Evolutionary conservation across 2,888 invertebrate species (phyloP).

Genomic region (Parnassius orleans): DNA sequence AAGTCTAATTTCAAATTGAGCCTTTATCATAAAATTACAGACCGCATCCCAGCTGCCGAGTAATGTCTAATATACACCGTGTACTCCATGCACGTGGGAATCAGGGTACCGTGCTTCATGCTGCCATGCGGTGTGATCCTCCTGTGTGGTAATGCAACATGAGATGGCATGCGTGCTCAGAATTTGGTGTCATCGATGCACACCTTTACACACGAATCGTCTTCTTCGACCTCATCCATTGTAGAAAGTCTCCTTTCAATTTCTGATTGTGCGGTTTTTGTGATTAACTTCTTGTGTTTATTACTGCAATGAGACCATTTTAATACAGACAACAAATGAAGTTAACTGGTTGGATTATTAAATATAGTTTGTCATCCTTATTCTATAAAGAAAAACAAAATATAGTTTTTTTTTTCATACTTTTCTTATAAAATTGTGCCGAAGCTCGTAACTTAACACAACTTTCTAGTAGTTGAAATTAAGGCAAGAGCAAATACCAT

Average conservation of each 20-base stretch:
- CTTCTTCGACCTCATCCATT: constrained; percentile 93
- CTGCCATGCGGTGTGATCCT: constrained; percentile 45
- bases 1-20: no score
- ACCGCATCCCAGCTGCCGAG: constrained; percentile 10
- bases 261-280: constrained; percentile 84
- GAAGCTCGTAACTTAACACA: no score
- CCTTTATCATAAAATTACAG: no score
- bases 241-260: constrained; percentile 87
- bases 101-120: constrained; percentile 43
- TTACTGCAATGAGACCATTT: constrained; percentile 52
- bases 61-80: constrained; percentile 21
- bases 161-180: constrained; percentile 48
- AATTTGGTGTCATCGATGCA: constrained; percentile 75
- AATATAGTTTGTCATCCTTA: no score
- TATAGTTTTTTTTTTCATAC: no score
- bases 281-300: constrained; percentile 85
- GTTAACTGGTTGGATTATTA: no score
- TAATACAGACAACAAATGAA: neutral
- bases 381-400: no score
- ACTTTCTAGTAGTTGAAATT: no score
- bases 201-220: constrained; percentile 82
- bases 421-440: no score
- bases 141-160: constrained; percentile 36
- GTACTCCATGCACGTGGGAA: constrained; percentile 38
- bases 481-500: no score